Evolutionary conservation across 2,888 invertebrate genomes (phyloP), one percentile per base, ranked within the genome.

Genomic region (Chymomyza procnemis): DNA sequence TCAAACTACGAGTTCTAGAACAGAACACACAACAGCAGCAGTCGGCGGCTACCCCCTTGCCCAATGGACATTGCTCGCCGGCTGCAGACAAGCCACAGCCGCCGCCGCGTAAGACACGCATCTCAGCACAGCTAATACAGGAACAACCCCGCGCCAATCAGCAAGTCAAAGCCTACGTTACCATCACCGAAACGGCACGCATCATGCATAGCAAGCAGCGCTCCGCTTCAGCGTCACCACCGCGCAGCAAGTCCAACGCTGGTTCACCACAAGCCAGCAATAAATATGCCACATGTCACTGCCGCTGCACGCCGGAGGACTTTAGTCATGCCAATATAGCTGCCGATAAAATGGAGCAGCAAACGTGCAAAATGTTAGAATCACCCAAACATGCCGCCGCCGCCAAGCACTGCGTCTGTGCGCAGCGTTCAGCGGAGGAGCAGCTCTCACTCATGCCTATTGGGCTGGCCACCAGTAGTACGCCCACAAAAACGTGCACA

Each of bases 401-500:
- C 12, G 30, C 18, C 9, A 47, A 12, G 30, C n/a, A 48, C 52
- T 48, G 72, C 70, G 54, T 72, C 6, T 56, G 56, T 34, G 14
- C n/a, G n/a, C n/a, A 72, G 55, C 85, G 66, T 5, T 84, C 83
- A 61, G 78, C 86, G 73, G 94, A 94, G 74, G 94, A 94, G 79
- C 92, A 93, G 91, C 92, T 94, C 52, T 94, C 94, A 1, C 89
- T 95, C 12, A 93, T 94, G 93, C 89, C 95, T 59, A 94, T 95
- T 91, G 94, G 95, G n/a, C 77, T 93, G 71, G 92, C 8, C 92
- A 1, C 92, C 92, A 55, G n/a, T n/a, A 88, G 92, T 66, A 92
- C 93, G 1, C 90, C 92, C 0, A 89, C 92, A 14, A 91, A 92
- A 88, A 88, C 93, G 80, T 85, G 93, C 80, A 91, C 57, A 6